A percentile compares a stretch with the other conserved stretches of the same genome.
phyloP scores from a whole-genome alignment of 92 coral and sea anemone species.

The Actinernus sp. region DNA sequence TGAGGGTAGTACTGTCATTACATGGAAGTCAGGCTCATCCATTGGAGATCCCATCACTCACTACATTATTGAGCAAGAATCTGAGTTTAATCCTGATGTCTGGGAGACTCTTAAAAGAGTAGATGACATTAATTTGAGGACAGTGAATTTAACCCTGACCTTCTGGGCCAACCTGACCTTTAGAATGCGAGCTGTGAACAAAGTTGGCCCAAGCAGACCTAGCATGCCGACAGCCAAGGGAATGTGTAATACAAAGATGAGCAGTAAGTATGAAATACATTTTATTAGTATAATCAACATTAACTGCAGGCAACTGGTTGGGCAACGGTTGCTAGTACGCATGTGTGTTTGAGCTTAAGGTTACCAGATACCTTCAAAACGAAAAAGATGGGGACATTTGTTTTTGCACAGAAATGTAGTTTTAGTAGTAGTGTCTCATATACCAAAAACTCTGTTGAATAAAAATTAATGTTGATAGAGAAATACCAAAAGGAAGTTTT shows the following conservation, averaged over 20 bases:
- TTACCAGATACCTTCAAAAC: too few relatives aligned
- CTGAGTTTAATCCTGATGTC: conserved; percentile 31
- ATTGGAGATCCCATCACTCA: conserved; percentile 77
- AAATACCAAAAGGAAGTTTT: too few relatives aligned
- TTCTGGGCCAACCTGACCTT: conserved; percentile 75
- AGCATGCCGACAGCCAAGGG: conserved; percentile 68
- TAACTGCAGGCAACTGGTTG: too few relatives aligned
- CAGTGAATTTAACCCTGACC: conserved; percentile 39
- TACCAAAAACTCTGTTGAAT: too few relatives aligned
- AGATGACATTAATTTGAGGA: conserved; percentile 31
- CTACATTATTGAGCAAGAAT: conserved; percentile 77
- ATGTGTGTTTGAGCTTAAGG: too few relatives aligned
- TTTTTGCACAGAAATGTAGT: too few relatives aligned
- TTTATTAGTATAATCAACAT: too few relatives aligned
- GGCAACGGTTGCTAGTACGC: too few relatives aligned
- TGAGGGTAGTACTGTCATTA: conserved; percentile 51
- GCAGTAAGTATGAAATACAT: conserved; percentile 65
- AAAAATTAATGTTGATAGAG: too few relatives aligned
- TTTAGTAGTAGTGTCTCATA: too few relatives aligned
- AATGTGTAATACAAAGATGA: conserved; percentile 52
- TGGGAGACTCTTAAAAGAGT: conserved; percentile 46
- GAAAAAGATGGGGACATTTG: too few relatives aligned
- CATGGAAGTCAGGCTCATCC: conserved; percentile 59
- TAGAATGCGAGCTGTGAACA: conserved; percentile 81
- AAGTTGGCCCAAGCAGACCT: conserved; percentile 78